Evolutionary conservation across 2,888 invertebrate genomes (phyloP).

Genomic region (Drosophila lacicola): DNA sequence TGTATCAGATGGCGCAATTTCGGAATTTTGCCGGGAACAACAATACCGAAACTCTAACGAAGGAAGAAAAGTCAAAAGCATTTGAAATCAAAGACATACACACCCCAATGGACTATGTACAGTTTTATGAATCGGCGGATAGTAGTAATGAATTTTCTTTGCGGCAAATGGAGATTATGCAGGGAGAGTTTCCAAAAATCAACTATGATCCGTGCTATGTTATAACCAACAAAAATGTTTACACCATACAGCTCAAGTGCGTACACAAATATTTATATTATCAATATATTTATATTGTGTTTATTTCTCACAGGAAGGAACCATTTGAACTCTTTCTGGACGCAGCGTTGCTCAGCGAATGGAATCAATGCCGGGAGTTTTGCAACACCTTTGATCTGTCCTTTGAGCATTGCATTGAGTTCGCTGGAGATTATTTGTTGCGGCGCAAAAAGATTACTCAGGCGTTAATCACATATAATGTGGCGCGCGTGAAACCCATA

Average conservation of each 20-base stretch:
- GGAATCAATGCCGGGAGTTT: conserved; percentile 84
- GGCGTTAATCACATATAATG: conserved; percentile 92
- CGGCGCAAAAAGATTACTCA: conserved; percentile 90
- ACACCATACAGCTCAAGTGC: conserved; percentile 83
- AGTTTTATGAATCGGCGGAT: conserved; percentile 80
- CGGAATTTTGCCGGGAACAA: conserved; percentile 43
- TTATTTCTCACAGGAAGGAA: conserved; percentile 72
- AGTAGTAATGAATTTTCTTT: conserved; percentile 77
- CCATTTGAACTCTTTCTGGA: conserved; percentile 84
- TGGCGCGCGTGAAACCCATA: conserved; percentile 88
- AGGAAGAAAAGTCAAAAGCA: conserved; percentile 82
- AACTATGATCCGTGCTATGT: conserved; percentile 85
- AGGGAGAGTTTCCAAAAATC: conserved; percentile 84
- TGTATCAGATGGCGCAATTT: conserved; percentile 84
- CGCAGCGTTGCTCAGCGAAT: conserved; percentile 80
- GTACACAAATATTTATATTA: conserved; percentile 18
- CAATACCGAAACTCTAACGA: conserved; percentile 65
- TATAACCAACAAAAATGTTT: conserved; percentile 84
- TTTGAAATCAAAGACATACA: conserved; percentile 81
- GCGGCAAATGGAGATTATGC: conserved; percentile 84
- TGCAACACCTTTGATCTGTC: conserved; percentile 85
- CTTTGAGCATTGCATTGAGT: conserved; percentile 87
- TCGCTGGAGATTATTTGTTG: conserved; percentile 93
- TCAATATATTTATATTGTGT: background rate
- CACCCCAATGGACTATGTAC: conserved; percentile 83